Base-by-base conservation (phyloP, 2,113 vertebrate genomes). In the Dascyllus trimaculatus region DNA sequence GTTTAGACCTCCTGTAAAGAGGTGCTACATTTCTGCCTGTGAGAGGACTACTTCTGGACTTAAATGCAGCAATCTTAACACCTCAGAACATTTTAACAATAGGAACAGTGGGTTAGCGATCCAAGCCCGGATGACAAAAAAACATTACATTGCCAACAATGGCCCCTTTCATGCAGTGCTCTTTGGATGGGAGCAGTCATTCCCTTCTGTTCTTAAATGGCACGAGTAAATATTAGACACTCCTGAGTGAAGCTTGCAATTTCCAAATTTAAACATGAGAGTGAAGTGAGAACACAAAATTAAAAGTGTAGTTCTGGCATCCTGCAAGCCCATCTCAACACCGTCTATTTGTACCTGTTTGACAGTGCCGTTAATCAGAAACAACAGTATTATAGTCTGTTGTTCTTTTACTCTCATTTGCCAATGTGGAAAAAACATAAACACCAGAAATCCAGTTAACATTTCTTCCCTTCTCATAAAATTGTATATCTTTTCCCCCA, bases 231-330 rank as follows among this genome's bases (percentile, higher is more conserved):
- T 83, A 78, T 69, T 49, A 15, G 54, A 82, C 60, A 58, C 72
- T 77, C 59, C 46, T 63, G 49, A 78, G 58, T 53, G n/a, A 11
- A 52, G 26, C 26, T 46, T 51, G 59, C 71, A 64, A 60, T 67
- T 77, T 71, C 52, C 64, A 76, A 75, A 84, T 88, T 52, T 82
- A 82, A 85, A 83, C 14, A 38, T 29, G 51, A 62, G 58, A 69
- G 38, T 46, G 45, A 71, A 75, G 79, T 11, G 74, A 68, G 77
- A 84, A 45, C 59, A 49, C 45, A 29, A 65, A 88, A 83, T 84
- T 56, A 80, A 89, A 87, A 81, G 80, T 86, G 78, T 80, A 59
- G 11, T 76, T 70, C 65, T 85, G 78, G 82, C 86, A 49, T 74
- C 66, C 35, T 7, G 59, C 14, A 0, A 67, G 60, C 45, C 1